A percentile compares a stretch with the other conserved stretches of the same genome.
Evolutionary conservation across 2,888 invertebrate genomes (phyloP).

Genomic region (Dicyrtoma fusca): DNA sequence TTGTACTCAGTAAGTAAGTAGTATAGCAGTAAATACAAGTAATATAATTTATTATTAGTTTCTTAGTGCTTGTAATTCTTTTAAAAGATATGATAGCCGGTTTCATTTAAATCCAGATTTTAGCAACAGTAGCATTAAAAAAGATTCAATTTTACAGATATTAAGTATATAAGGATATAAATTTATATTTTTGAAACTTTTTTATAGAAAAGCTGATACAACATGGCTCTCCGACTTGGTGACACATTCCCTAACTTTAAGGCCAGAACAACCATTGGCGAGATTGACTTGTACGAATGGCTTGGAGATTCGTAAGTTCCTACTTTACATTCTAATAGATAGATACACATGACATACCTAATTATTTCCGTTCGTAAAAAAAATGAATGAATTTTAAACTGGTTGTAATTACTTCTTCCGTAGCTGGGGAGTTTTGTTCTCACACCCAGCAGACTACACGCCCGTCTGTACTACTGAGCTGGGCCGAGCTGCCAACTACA

Average conservation of each 20-base stretch:
- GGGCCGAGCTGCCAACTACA: constrained; percentile 72
- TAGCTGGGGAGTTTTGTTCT: constrained; percentile 95
- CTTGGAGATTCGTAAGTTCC: constrained; percentile 78
- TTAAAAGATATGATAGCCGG: too few species aligned
- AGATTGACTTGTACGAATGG: constrained; percentile 85
- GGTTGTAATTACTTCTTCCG: neutral
- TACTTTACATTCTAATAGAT: too few species aligned
- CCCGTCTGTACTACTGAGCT: constrained; percentile 98
- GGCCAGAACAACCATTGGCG: constrained; percentile 72
- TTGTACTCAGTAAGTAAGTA: too few species aligned
- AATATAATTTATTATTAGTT: too few species aligned
- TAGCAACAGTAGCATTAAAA: too few species aligned
- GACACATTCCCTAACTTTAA: constrained; percentile 87
- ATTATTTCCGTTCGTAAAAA: too few species aligned
- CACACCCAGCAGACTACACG: constrained; percentile 96
- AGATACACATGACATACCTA: too few species aligned
- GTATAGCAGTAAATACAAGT: too few species aligned
- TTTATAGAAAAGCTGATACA: neutral
- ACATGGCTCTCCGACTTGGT: constrained; percentile 70
- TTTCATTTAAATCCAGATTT: too few species aligned
- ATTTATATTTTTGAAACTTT: neutral
- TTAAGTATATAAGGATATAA: too few species aligned
- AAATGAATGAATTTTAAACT: neutral
- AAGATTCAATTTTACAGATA: too few species aligned
- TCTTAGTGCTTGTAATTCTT: too few species aligned